Base-by-base conservation (phyloP, 2,113 vertebrate genomes). In the Geococcyx californianus region DNA sequence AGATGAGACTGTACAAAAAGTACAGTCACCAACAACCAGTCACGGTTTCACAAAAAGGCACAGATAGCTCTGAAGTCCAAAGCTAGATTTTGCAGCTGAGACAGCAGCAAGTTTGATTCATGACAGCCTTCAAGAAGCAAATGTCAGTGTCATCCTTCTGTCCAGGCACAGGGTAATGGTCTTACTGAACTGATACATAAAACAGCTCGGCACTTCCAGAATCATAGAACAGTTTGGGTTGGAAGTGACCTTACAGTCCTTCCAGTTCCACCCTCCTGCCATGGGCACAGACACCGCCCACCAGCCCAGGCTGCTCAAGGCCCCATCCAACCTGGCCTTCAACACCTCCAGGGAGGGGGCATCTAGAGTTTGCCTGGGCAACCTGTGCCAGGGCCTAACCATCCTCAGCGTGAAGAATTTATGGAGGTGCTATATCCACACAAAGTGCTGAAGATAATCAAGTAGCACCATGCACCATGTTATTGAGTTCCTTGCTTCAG, bases 1-100 rank as follows among this genome's bases (percentile, higher is more conserved):
- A 63, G 59, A 95, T 95, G 78, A 93, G 76, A 24, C 91, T 77
- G 76, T 92, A 93, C 76, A 95, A 84, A 74, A 90, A 92, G 68
- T 59, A 70, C 72, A 89, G 90, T 89, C 79, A 90, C 28, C 42
- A 92, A 59, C 24, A 81, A 62, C 76, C 67, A 94, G 14, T 18
- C 88, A 69, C 0, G 3, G 45, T 38, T 86, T 67, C 16, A 74
- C 45, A 81, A 87, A 80, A 86, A 76, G 72, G 51, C 66, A 91
- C 10, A 74, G 58, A 80, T 13, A 85, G 54, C 51, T 76, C 63
- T 70, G 49, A 36, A 58, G 28, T n/a, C n/a, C 45, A 83, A 85
- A 88, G 44, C 31, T 45, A 77, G 38, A 59, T 81, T 74, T 59
- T 88, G 55, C 73, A 81, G 89, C 69, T 47, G 25, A 88, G 45